Evolutionary conservation across 2,113 vertebrate genomes (phyloP).

Genomic region (Redunca redunca): DNA sequence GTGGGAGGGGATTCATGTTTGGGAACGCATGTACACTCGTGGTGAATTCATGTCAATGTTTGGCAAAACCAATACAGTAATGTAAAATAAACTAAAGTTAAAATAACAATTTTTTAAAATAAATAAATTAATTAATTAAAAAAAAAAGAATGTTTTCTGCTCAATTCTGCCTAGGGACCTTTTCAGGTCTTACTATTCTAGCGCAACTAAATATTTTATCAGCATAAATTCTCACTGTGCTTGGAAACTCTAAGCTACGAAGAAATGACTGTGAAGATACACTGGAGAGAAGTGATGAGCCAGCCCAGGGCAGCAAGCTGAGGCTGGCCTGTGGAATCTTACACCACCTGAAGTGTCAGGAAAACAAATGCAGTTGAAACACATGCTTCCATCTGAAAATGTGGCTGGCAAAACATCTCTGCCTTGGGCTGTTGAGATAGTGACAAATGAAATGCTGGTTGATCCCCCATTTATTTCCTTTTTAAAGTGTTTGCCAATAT

Average conservation of each 20-base stretch:
- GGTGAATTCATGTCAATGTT: no score
- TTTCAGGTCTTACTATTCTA: background rate
- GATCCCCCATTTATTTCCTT: constrained; percentile 28
- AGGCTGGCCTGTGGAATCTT: background rate
- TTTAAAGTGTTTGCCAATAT: background rate
- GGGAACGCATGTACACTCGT: no score
- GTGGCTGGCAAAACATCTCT: background rate
- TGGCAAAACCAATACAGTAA: no score
- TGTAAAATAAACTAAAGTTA: no score
- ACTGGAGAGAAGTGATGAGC: background rate
- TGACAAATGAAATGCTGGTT: constrained; percentile 26
- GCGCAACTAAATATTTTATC: background rate
- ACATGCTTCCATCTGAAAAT: background rate
- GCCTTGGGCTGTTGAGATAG: constrained; percentile 7
- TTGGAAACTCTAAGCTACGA: background rate
- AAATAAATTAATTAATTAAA: no score
- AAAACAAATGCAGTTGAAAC: background rate
- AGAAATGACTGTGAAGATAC: background rate
- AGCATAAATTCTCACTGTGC: background rate
- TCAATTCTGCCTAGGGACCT: background rate
- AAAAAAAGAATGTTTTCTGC: background rate
- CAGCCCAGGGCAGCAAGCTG: background rate
- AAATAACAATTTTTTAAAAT: no score
- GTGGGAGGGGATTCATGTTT: no score
- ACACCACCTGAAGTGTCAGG: background rate